Evolutionary conservation across 2,888 invertebrate species (phyloP).

Genomic region (Meghimatium bilineatum): DNA sequence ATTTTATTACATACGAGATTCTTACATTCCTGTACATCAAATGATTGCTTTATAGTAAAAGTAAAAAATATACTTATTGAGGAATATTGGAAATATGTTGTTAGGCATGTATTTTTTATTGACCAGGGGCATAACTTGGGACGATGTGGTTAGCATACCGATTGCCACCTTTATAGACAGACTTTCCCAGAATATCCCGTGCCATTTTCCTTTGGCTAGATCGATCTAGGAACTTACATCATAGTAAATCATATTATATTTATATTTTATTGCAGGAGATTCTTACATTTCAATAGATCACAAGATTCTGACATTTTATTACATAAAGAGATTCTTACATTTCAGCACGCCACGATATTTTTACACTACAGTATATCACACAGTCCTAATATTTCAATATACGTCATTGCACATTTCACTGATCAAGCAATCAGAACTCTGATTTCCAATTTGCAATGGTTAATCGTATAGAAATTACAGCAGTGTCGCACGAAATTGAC

Average conservation of each 20-base stretch:
- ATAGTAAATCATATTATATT: not conserved
- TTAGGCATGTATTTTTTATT: too few species aligned
- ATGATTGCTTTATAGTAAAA: too few species aligned
- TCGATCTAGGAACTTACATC: too few species aligned
- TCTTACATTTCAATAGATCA: not conserved
- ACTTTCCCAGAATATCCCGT: too few species aligned
- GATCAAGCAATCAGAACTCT: not conserved
- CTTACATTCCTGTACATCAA: too few species aligned
- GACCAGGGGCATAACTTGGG: too few species aligned
- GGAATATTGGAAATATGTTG: too few species aligned
- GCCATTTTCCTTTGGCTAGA: too few species aligned
- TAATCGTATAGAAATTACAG: not conserved
- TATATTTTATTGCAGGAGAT: not conserved
- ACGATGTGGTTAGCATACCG: too few species aligned
- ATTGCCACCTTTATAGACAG: too few species aligned
- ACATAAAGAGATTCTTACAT: not conserved
- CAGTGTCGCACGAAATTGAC: not conserved
- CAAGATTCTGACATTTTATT: not conserved
- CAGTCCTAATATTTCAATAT: not conserved
- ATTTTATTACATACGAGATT: too few species aligned
- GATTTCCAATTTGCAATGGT: conserved; percentile 19
- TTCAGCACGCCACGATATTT: not conserved
- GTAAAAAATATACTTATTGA: too few species aligned
- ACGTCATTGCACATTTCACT: not conserved
- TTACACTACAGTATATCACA: not conserved